These are phyloP conservation scores for Palaemon carinicauda DNA, from an alignment of 1,140 invertebrate genomes.

Conservation along the genomic window DNA sequence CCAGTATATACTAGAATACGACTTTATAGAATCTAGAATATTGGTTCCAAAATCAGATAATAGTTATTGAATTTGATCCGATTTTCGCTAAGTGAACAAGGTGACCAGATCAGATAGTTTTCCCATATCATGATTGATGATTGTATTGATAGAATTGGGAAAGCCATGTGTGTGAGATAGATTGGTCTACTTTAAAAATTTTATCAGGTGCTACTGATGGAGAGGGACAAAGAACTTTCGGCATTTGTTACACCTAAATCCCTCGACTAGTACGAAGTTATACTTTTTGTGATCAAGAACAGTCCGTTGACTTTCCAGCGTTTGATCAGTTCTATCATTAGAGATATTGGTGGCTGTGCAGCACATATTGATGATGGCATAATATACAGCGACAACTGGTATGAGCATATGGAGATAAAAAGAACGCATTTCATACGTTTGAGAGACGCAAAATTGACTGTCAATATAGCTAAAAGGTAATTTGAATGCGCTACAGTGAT, in stretches of 20 bases:
- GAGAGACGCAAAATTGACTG: not conserved
- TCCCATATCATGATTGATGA: constrained; percentile 12
- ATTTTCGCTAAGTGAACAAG: not conserved
- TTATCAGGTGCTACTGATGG: not conserved
- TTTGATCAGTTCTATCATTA: too few species aligned
- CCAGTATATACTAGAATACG: too few species aligned
- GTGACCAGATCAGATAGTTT: not conserved
- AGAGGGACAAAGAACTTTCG: not conserved
- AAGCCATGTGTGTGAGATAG: not conserved
- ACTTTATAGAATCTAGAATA: not conserved
- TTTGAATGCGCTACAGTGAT: not conserved
- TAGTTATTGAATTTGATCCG: not conserved
- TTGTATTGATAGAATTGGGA: not conserved
- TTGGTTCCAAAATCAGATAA: not conserved
- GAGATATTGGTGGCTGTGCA: not conserved
- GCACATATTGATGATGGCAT: not conserved
- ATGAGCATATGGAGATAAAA: too few species aligned
- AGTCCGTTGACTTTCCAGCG: not conserved
- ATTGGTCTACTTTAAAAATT: constrained; percentile 12
- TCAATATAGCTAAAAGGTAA: not conserved
- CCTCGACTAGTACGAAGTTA: too few species aligned
- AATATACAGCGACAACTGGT: not conserved
- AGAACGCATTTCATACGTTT: not conserved
- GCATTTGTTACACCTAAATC: not conserved
- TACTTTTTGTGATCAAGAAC: constrained; percentile 5